A percentile compares a stretch with the other conserved stretches of the same genome.
Evolutionary conservation across 2,113 vertebrate genomes (phyloP).

Genomic region (Lates calcarifer): DNA sequence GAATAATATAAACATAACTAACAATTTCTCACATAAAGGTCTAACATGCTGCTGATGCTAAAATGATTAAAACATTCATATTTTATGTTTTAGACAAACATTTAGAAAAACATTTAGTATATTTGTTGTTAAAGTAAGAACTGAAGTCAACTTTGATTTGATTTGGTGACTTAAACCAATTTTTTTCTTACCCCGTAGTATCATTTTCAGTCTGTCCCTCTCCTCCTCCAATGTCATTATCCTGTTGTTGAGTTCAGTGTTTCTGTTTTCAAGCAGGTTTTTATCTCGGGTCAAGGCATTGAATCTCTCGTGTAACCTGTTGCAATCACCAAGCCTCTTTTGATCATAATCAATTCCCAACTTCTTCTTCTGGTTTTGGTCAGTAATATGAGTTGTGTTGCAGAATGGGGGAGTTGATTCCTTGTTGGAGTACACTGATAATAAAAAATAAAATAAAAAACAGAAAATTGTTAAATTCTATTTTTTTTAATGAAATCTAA

Average conservation of each 20-base stretch:
- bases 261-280: neutral
- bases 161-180: too few relatives aligned
- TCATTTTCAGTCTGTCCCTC: neutral
- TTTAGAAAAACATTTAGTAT: too few relatives aligned
- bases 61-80: neutral
- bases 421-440: neutral
- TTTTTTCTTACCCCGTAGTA: neutral
- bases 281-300: slow-evolving; percentile 14
- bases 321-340: neutral
- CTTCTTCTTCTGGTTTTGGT: neutral
- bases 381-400: neutral
- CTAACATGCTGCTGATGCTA: too few relatives aligned
- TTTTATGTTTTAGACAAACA: neutral
- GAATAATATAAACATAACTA: too few relatives aligned
- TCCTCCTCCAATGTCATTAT: neutral
- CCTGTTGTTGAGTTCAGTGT: neutral
- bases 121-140: too few relatives aligned
- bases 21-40: too few relatives aligned
- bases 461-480: neutral
- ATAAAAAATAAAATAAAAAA: neutral
- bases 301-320: slow-evolving; percentile 11
- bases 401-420: neutral
- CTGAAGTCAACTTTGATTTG: too few relatives aligned
- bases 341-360: neutral
- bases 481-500: too few relatives aligned